A percentile compares a stretch with the other conserved stretches of the same genome.
Evolutionary conservation across 2,113 vertebrate genomes (phyloP).

Genomic region (Clarias macrocephalus): DNA sequence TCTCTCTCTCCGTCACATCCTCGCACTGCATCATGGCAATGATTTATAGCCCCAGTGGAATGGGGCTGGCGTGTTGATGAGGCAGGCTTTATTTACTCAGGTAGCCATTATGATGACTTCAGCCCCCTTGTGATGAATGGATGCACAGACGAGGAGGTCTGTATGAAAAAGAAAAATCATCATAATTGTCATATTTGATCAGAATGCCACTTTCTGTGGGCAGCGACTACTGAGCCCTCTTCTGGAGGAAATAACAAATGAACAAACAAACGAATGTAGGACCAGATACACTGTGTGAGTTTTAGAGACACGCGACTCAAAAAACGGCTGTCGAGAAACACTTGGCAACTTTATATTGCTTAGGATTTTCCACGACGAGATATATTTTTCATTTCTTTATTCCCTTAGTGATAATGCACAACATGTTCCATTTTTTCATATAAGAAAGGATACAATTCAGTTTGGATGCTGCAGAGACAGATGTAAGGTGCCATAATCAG

Average conservation of each 20-base stretch:
- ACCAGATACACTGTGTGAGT: neutral
- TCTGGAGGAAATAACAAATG: neutral
- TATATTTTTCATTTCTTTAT: neutral
- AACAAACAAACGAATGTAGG: neutral
- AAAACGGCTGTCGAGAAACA: neutral
- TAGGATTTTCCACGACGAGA: neutral
- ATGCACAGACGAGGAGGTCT: slow-evolving; percentile 54
- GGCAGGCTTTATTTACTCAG: slow-evolving; percentile 60
- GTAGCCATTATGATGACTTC: slow-evolving; percentile 52
- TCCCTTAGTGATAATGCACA: neutral
- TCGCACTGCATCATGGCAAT: slow-evolving; percentile 41
- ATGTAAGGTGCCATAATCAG: neutral
- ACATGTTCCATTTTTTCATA: neutral
- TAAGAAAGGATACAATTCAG: neutral
- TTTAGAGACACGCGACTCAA: neutral
- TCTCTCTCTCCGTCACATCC: neutral
- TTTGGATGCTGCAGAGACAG: neutral
- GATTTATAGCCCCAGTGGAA: slow-evolving; percentile 63
- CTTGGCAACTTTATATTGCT: neutral
- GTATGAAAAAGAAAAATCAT: slow-evolving; percentile 60
- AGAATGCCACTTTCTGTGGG: slow-evolving; percentile 62
- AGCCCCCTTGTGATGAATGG: slow-evolving; percentile 38
- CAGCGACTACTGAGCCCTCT: slow-evolving; percentile 61
- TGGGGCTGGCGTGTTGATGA: slow-evolving; percentile 54
- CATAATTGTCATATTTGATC: slow-evolving; percentile 76